Evolutionary conservation across 2,888 invertebrate genomes (phyloP).

Genomic region (Phasia obesa): DNA sequence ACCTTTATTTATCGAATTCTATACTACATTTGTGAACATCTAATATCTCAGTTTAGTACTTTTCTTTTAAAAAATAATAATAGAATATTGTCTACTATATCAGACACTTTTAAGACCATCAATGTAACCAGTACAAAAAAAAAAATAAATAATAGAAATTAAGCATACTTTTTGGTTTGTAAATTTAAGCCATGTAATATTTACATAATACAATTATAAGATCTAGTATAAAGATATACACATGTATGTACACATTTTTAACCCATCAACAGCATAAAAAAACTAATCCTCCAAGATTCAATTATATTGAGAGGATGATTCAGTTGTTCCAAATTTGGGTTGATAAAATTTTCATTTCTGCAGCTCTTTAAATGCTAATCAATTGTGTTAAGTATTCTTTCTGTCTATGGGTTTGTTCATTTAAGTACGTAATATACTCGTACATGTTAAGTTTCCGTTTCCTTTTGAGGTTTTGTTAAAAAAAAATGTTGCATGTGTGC

Average conservation of each 20-base stretch:
- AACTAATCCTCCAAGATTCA: slow-evolving; percentile 28
- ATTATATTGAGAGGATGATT: slow-evolving; percentile 32
- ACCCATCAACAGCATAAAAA: slow-evolving; percentile 6
- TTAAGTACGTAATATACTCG: not conserved
- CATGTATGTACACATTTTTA: not conserved
- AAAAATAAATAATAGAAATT: not conserved
- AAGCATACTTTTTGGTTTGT: not conserved
- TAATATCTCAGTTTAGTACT: too few relatives aligned
- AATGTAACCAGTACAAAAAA: not conserved
- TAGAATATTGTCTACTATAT: too few relatives aligned
- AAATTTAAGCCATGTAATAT: slow-evolving; percentile 2
- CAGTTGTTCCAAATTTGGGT: slow-evolving; percentile 43
- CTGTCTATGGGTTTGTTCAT: not conserved
- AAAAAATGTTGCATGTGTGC: slow-evolving; percentile 15
- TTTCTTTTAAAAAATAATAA: too few relatives aligned
- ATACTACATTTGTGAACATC: too few relatives aligned
- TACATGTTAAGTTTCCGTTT: slow-evolving; percentile 19
- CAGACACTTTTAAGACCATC: not conserved
- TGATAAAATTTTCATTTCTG: slow-evolving; percentile 20
- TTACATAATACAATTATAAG: slow-evolving; percentile 25
- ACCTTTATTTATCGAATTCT: too few relatives aligned
- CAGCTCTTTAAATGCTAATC: slow-evolving; percentile 24
- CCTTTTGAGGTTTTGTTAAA: slow-evolving; percentile 8
- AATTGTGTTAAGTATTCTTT: slow-evolving; percentile 24
- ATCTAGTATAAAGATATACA: slow-evolving; percentile 28